Base-by-base conservation (phyloP, 64 coral and sea anemone genomes). In the Montipora foliosa region DNA sequence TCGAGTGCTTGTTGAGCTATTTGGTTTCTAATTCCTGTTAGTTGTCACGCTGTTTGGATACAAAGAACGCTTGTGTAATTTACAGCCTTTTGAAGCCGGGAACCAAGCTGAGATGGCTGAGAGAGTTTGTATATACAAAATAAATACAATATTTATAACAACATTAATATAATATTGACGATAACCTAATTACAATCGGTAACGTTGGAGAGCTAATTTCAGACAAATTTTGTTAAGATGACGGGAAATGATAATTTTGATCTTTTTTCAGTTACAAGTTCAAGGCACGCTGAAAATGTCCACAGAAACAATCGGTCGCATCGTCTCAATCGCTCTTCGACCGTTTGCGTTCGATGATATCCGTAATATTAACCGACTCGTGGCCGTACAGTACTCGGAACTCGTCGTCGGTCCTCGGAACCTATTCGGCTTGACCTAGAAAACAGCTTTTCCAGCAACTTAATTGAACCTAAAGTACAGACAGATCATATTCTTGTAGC, bases 121-220 rank as follows among this genome's bases (percentile, higher is more conserved):
- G 12, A n/a, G 22, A 62, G 62, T 86, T 86, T 86, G 82, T 86
- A 86, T 51, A 86, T 86, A 86, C 8, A 8, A 44, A 47, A 86
- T 49, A 3, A 51, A 50, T 71, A 85, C 0, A 9, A 19, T 86
- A 71, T 69, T 48, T 70, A 72, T 49, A 72, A 49, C 49, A 15
- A 81, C 47, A 67, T 21, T 69, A 49, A 70, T 24, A 82, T 37
- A 44, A 61, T 83, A 61, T 83, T 12, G 45, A 71, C 46, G 19
- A 71, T 83, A 86, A 86, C 16, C n/a, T 50, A 71, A 51, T 71
- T 29, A 22, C 17, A 71, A 71, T 86, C 4, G n/a, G 44, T 17
- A 61, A 29, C 47, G 7, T 67, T 46, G 44, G 47, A 46, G 66
- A 16, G 37, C 19, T 4, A 64, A 64, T 14, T 64, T 15, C 11